These are phyloP conservation scores for Melinopterus prodromus DNA, from an alignment of 2,888 invertebrate species.

Conservation along the genomic window DNA sequence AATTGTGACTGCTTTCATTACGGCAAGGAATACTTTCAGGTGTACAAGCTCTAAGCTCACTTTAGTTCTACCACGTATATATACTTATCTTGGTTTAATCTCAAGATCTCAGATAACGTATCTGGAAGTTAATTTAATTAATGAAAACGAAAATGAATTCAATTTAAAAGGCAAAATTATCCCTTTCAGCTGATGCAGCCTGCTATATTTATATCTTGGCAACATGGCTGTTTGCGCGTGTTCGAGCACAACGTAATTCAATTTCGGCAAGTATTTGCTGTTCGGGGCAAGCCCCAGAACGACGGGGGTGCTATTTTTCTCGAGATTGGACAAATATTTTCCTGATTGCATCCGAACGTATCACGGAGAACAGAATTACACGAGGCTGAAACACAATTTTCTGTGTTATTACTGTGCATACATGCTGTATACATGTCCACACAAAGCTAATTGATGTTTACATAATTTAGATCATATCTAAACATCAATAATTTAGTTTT, in stretches of 20 bases:
- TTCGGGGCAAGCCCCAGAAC: conserved; percentile 27
- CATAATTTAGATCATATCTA: too few relatives aligned
- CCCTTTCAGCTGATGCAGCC: not conserved
- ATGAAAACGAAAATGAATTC: not conserved
- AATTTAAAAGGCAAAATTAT: not conserved
- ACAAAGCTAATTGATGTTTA: not conserved
- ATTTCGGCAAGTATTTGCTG: conserved; percentile 31
- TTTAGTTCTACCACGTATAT: not conserved
- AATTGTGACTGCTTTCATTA: not conserved
- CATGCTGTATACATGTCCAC: not conserved
- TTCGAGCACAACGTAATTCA: conserved; percentile 31
- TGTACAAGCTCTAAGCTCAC: not conserved
- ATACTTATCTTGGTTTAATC: not conserved
- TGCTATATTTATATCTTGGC: conserved; percentile 7
- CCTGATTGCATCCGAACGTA: conserved; percentile 49
- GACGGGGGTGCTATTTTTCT: conserved; percentile 37
- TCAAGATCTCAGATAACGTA: not conserved
- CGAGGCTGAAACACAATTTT: conserved; percentile 28
- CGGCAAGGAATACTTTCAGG: not conserved
- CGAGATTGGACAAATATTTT: conserved; percentile 49
- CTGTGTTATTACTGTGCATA: not conserved
- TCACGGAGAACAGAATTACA: conserved; percentile 41
- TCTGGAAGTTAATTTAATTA: not conserved
- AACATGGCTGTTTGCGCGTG: not conserved
- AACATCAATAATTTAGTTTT: too few relatives aligned